These are phyloP conservation scores for Amphipyra berbera DNA, from an alignment of 2,888 invertebrate species.

Conservation along the genomic window DNA sequence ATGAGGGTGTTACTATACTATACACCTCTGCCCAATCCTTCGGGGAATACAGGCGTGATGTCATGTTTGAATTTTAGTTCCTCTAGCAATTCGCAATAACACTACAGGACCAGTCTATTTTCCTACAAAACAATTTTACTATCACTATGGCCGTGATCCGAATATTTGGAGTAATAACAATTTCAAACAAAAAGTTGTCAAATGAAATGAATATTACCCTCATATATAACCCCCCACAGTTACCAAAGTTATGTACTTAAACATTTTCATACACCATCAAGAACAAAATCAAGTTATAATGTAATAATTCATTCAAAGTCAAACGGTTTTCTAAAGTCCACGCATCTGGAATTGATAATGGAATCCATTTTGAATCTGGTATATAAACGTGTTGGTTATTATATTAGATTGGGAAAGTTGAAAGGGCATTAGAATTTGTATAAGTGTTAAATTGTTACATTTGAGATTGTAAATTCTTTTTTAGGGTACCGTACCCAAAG, in stretches of 20 bases:
- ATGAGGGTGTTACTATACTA: no score
- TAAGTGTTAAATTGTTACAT: neutral
- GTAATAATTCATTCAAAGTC: constrained; percentile 9
- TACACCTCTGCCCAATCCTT: no score
- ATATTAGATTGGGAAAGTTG: neutral
- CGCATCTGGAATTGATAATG: constrained; percentile 5
- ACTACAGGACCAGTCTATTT: no score
- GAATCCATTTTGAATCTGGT: constrained; percentile 4
- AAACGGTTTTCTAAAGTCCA: constrained; percentile 18
- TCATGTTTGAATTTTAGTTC: no score
- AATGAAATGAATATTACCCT: neutral
- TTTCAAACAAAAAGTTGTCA: constrained; percentile 1
- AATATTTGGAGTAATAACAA: neutral
- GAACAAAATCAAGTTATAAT: constrained; percentile 8
- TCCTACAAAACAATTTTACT: no score
- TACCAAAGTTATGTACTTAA: constrained; percentile 11
- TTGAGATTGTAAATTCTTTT: neutral
- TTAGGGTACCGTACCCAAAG: no score
- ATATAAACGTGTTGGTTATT: neutral
- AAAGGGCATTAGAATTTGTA: neutral
- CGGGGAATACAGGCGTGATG: no score
- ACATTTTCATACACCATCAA: constrained; percentile 3
- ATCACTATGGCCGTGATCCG: no score
- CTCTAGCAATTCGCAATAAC: no score
- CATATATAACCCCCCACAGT: neutral